Evolutionary conservation across 2,113 vertebrate genomes (phyloP), one percentile per base, ranked within the genome.

Genomic region (Muscicapa adusta): DNA sequence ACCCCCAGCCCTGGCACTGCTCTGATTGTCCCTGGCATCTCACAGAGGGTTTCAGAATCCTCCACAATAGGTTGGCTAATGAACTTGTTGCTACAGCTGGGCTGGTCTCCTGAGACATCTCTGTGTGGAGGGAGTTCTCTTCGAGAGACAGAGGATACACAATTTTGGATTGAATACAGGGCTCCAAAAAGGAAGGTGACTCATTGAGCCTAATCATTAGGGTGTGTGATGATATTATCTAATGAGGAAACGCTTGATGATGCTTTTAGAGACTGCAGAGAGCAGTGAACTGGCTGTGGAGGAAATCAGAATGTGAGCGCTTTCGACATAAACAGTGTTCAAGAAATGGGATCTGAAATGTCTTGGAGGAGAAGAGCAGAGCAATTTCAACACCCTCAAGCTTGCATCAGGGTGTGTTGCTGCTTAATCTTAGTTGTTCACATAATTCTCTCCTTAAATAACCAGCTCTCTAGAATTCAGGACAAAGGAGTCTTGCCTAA

Each of bases 191-290:
- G 88, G 95, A 96, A 94, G 93, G 85, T 95, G 94, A 96, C 92
- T 96, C 93, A 96, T 73, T 91, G 81, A 95, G 80, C 57, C 74
- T 88, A 96, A 93, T 97, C 94, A 96, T 96, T 89, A 93, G 96
- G 94, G 96, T 91, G 94, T 95, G 96, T 85, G 94, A 94, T 95
- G 97, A 96, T 96, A 93, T 92, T 96, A 96, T 97, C 94, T 96
- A 94, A 97, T 89, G 95, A 97, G 97, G 96, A 97, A 97, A 96
- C 12, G 38, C 71, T 92, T 91, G 95, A 96, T 94, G 93, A 89
- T 86, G 92, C 95, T 96, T 95, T 96, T 93, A 92, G 92, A 96
- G 95, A 94, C 89, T 96, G 92, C 92, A 93, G 70, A 90, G 89
- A 83, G 78, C 85, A 72, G 82, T 31, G 74, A 93, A 91, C 70